Percentiles rank a stretch among this genome's conserved stretches.
phyloP scores from a whole-genome alignment of 2,888 invertebrate species.

The Iphiclides podalirius region DNA sequence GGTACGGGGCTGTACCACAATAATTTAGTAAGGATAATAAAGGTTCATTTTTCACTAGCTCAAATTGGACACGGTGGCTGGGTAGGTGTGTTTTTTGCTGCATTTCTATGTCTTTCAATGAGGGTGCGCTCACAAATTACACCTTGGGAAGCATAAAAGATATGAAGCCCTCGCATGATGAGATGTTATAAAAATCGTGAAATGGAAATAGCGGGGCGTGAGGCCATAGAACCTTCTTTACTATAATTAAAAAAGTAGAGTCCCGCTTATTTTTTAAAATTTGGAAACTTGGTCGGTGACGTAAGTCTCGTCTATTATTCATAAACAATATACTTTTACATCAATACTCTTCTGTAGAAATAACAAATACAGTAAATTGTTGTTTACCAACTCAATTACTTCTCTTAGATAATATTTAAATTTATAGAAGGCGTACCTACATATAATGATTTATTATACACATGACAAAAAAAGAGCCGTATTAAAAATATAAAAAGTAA shows the following conservation, averaged over 20 bases:
- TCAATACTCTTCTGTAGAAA: no score
- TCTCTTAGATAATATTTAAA: no score
- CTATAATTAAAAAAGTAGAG: conserved; percentile 3
- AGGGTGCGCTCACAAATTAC: conserved; percentile 54
- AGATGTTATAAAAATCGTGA: conserved; percentile 29
- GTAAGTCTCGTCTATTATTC: no score
- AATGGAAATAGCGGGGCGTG: conserved; percentile 15
- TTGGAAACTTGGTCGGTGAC: no score
- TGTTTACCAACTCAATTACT: no score
- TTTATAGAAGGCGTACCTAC: no score
- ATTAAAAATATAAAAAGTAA: no score
- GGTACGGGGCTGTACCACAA: conserved; percentile 42
- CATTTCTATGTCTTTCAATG: conserved; percentile 41
- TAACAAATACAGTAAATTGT: no score
- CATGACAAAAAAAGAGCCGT: no score
- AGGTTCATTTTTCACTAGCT: conserved; percentile 70
- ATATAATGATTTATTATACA: no score
- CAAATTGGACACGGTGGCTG: conserved; percentile 65
- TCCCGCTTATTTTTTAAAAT: no score
- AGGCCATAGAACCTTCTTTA: conserved; percentile 1
- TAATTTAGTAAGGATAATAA: conserved; percentile 64
- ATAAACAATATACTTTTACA: no score
- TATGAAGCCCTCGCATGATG: conserved; percentile 28
- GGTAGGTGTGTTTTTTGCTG: conserved; percentile 48
- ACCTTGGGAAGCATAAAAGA: conserved; percentile 38